Conservation (phyloP, 2,113 vertebrate species). For the Thomomys bottae region DNA sequence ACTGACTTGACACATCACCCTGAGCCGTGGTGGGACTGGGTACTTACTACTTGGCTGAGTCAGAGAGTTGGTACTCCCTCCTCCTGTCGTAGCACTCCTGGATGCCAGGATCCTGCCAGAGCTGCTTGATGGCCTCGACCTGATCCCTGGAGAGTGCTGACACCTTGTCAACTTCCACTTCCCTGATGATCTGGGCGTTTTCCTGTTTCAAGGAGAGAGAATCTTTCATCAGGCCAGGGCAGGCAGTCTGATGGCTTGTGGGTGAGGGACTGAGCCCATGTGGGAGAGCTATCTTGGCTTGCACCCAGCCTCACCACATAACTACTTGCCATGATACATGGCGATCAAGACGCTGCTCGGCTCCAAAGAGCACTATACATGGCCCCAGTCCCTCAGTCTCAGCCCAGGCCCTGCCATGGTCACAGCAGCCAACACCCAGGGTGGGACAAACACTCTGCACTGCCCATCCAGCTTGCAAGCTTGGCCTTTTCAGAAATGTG, state of each 20-base stretch:
- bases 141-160: constrained; percentile 81
- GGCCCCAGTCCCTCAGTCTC: neutral
- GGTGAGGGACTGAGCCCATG: neutral
- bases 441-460: neutral
- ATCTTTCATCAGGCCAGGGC: neutral
- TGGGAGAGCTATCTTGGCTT: neutral
- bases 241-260: rapidly evolving
- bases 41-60: constrained; percentile 92
- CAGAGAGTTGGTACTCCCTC: constrained; percentile 92
- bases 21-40: rapidly evolving
- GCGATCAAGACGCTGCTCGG: neutral
- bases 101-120: constrained; percentile 89
- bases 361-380: neutral
- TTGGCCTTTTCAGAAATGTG: neutral
- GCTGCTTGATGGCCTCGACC: constrained; percentile 85
- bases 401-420: neutral
- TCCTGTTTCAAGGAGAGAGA: constrained; percentile 79
- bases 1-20: too few species aligned
- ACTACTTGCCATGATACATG: too few species aligned
- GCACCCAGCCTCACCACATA: neutral
- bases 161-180: constrained; percentile 90
- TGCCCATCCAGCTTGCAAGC: neutral
- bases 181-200: constrained; percentile 84
- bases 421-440: neutral
- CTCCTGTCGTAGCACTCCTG: constrained; percentile 90